Base-by-base conservation (phyloP, 2,113 vertebrate genomes). In the Pavo muticus region DNA sequence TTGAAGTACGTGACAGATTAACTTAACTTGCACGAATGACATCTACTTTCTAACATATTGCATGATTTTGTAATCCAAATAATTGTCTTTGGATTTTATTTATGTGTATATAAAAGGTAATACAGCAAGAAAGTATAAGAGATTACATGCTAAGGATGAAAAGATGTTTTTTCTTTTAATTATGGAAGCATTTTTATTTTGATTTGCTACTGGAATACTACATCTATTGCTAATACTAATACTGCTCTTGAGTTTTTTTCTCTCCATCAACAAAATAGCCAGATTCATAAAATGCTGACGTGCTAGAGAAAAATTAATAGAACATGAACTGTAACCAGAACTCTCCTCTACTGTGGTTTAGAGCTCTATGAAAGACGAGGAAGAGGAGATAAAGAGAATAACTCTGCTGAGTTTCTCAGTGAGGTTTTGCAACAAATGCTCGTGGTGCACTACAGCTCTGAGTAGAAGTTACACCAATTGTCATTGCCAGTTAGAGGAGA, bases 161-260 rank as follows among this genome's bases (percentile, higher is more conserved):
- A 88, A 2, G 60, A 35, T 52, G 83, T 72, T 85, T 72, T 72
- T 72, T 47, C 30, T 52, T 82, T 82, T 42, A 39, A 65, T 68
- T 80, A 73, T 24, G 2, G 39, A 90, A 72, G 17, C 23, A 2
- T 47, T 30, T 50, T n/a, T 37, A 12, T 21, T 48, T 6, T 50
- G 37, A 76, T 57, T 42, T 76, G 18, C 35, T 39, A 2, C 23
- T 80, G 3, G 14, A 73, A 27, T 69, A 35, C 2, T 29, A 83
- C 7, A 40, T 78, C 10, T 60, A 23, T 32, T 57, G 12, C 7
- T 76, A 65, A 27, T 4, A 61, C 35, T 35, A 35, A 10, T 21
- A 32, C 15, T 83, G 68, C 50, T 82, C 68, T 72, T 73, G 6
- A 5, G 5, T 0, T 0, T 1, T 39, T 54, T 65, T 56, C 3